Evolutionary conservation across 2,888 invertebrate genomes (phyloP), one percentile per base, ranked within the genome.

Genomic region (Liopterus haemorrhoidalis): DNA sequence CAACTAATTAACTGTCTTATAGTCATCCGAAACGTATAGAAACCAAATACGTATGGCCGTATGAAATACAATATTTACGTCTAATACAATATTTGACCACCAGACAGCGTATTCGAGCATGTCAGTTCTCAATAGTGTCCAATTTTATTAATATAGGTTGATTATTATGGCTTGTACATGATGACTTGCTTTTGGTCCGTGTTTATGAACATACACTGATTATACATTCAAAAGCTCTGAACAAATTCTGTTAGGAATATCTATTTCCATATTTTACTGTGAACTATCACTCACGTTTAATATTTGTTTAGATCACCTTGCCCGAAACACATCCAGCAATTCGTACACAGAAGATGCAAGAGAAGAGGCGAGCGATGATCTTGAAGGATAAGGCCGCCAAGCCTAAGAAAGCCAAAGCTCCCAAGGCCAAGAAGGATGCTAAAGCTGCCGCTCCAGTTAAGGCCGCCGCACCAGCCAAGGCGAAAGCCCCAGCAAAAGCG

Each of bases 381-480:
- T 69, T 74, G 56, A 71, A 75, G 21, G 74, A 71, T 0, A 64
- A 70, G 21, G 66, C 72, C 2, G 72, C 70, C 53, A 76, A 75
- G 49, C 73, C 74, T 14, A 76, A 76, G 64, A 64, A 63, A 49
- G 55, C 49, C n/a, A 62, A 60, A 52, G 53, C 52, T 22, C 45
- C 54, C 16, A 55, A 57, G 41, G 53, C 53, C 12, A 52, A 49
- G 25, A 71, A 72, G 65, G 67, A 70, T 1, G 66, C 54, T n/a
- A 61, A 49, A 46, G 47, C 42, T 21, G 45, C 51, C 5, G 47
- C 53, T n/a, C n/a, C n/a, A n/a, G n/a, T n/a, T n/a, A n/a, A n/a
- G n/a, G n/a, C n/a, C n/a, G n/a, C n/a, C n/a, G n/a, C n/a, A n/a
- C n/a, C n/a, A 24, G 53, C 50, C 14, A 47, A 53, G 33, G 51